Conservation (phyloP, 2,797 vertebrate species). For the Adrianichthys oophorus region DNA sequence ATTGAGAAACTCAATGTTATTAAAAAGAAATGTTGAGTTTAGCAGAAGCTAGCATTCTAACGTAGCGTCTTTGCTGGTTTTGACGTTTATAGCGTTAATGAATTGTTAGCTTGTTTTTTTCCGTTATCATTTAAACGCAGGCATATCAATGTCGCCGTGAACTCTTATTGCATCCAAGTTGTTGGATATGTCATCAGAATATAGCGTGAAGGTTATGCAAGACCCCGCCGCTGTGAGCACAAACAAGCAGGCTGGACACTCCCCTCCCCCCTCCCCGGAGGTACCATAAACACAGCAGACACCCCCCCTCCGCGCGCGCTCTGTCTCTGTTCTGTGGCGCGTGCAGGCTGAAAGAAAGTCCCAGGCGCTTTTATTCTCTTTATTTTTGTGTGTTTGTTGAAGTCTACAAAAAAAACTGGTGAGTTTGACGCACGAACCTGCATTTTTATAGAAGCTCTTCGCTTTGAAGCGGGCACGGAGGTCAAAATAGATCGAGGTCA, state of each 20-base stretch:
- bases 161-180: slow-evolving; percentile 16
- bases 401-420: slow-evolving; percentile 31
- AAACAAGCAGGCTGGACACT: slow-evolving; percentile 55
- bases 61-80: neutral
- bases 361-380: too few relatives aligned
- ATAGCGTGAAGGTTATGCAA: slow-evolving; percentile 69
- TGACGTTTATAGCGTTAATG: neutral
- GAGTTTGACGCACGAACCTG: slow-evolving; percentile 24
- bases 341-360: slow-evolving; percentile 3
- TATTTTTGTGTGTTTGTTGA: neutral
- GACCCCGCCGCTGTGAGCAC: slow-evolving; percentile 39
- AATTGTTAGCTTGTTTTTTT: neutral
- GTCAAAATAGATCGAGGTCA: too few relatives aligned
- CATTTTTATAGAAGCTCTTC: neutral
- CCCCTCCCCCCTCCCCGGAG: slow-evolving; percentile 49
- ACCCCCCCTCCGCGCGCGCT: slow-evolving; percentile 25
- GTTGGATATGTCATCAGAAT: slow-evolving; percentile 67
- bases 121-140: too few relatives aligned
- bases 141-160: too few relatives aligned
- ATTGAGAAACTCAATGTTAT: too few relatives aligned
- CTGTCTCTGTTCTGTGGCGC: neutral
- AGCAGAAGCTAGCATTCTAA: too few relatives aligned
- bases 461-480: too few relatives aligned
- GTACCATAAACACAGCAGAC: slow-evolving; percentile 14
- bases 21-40: too few relatives aligned